Conservation (phyloP, 1,140 invertebrate species). For the Drosophila quadrilineata region DNA sequence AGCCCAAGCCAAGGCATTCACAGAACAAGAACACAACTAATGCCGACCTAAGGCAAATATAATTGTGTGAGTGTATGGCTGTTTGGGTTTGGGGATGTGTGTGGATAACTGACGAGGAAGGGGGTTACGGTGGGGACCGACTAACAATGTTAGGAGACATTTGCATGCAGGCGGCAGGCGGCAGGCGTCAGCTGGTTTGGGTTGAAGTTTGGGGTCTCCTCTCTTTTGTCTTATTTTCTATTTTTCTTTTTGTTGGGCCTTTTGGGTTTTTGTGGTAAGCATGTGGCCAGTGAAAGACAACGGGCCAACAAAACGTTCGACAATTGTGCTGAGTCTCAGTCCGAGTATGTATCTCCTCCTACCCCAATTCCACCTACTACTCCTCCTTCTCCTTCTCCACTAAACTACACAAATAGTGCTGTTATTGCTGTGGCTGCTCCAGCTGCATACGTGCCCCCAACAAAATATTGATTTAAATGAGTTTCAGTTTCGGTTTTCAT, state of each 20-base stretch:
- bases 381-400: constrained; percentile 5
- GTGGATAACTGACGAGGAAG: neutral
- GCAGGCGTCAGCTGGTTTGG: no score
- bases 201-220: constrained; percentile 35
- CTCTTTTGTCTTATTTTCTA: no score
- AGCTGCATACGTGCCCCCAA: constrained; percentile 67
- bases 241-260: constrained; percentile 15
- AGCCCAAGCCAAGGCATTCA: constrained; percentile 39
- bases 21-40: no score
- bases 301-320: constrained; percentile 43
- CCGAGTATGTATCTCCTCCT: constrained; percentile 50
- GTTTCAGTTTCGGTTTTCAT: constrained; percentile 78
- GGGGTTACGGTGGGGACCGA: constrained; percentile 40
- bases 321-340: constrained; percentile 70
- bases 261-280: constrained; percentile 58
- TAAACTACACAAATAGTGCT: constrained; percentile 27
- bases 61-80: constrained; percentile 61
- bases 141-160: constrained; percentile 64
- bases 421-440: neutral
- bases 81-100: neutral
- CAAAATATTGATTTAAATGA: constrained; percentile 80
- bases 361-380: neutral
- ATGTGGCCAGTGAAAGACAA: constrained; percentile 57
- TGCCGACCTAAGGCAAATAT: constrained; percentile 79
- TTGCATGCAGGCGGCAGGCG: constrained; percentile 77